Base-by-base conservation (phyloP, 92 coral and sea anemone genomes). In the Diadumene lineata region DNA sequence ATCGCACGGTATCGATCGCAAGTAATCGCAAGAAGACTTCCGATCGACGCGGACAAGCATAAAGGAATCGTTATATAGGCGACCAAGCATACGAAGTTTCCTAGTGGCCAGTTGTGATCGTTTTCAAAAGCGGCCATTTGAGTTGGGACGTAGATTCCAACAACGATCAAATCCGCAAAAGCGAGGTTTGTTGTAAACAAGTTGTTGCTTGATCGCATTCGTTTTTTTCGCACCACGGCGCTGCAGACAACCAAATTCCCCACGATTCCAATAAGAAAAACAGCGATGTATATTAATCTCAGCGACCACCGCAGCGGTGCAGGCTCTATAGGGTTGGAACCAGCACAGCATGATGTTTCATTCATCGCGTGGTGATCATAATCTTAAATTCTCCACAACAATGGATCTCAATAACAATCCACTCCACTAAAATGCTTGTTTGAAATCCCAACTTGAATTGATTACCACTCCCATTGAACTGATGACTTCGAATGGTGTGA, bases 71-170 rank as follows among this genome's bases (percentile, higher is more conserved):
- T 84, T 17, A 83, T 82, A 22, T 93, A 93, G 4, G 91, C 92
- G 7, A 93, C 79, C 34, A 82, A 91, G 30, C 98, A 93, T 38
- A 88, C 84, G 43, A 83, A 81, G 80, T 90, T 83, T 9, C 98
- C 98, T 27, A 93, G 55, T 2, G 93, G 92, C 98, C 98, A 93
- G 81, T 87, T 93, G 75, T 93, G 98, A 11, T 84, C 69, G 68
- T 93, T 93, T 63, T 93, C 98, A 48, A 90, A 93, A 23, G 98
- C 98, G 13, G 98, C 93, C 93, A 90, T 84, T 78, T 93, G 98
- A 19, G 98, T 81, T 11, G 98, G 98, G 9, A 93, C 88, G 63
- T 84, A 93, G 19, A 93, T 87, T 1, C 81, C 82, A 13, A 93
- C 78, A 43, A 90, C 86, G 18, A 93, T 85, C 58, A 93, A 61